phyloP scores from a whole-genome alignment of 2,888 invertebrate species.

The Microctonus aethiopoides region DNA sequence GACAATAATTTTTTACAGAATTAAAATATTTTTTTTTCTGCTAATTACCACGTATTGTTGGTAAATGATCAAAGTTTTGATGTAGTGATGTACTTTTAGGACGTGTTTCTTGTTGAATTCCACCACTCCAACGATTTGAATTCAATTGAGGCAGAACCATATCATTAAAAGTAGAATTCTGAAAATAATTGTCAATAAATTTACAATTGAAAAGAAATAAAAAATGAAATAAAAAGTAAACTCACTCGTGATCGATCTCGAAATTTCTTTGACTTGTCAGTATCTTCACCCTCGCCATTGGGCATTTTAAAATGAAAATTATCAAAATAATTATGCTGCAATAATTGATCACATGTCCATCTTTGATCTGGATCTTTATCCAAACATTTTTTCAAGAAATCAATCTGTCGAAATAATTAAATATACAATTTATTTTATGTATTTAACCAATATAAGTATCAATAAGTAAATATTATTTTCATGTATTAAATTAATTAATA shows the following conservation, averaged over 20 bases:
- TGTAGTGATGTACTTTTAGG: conserved; percentile 66
- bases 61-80: conserved; percentile 75
- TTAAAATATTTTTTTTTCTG: conserved; percentile 22
- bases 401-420: conserved; percentile 49
- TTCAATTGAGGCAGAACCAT: conserved; percentile 78
- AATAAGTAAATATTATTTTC: neutral
- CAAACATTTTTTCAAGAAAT: conserved; percentile 84
- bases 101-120: conserved; percentile 63
- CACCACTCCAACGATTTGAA: conserved; percentile 9
- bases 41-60: conserved; percentile 76
- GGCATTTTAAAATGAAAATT: conserved; percentile 87
- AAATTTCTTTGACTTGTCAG: conserved; percentile 70
- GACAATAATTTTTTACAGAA: conserved; percentile 27
- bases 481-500: neutral
- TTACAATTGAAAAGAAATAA: neutral
- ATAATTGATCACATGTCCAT: conserved; percentile 91
- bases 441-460: neutral
- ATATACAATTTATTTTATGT: too few relatives aligned
- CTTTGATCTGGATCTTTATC: conserved; percentile 93
- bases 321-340: conserved; percentile 92
- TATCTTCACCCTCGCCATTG: conserved; percentile 75
- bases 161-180: conserved; percentile 69
- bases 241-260: conserved; percentile 75
- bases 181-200: conserved; percentile 52
- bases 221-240: conserved; percentile 28